phyloP scores from a whole-genome alignment of 2,113 vertebrate species.

The Sterna hirundo region DNA sequence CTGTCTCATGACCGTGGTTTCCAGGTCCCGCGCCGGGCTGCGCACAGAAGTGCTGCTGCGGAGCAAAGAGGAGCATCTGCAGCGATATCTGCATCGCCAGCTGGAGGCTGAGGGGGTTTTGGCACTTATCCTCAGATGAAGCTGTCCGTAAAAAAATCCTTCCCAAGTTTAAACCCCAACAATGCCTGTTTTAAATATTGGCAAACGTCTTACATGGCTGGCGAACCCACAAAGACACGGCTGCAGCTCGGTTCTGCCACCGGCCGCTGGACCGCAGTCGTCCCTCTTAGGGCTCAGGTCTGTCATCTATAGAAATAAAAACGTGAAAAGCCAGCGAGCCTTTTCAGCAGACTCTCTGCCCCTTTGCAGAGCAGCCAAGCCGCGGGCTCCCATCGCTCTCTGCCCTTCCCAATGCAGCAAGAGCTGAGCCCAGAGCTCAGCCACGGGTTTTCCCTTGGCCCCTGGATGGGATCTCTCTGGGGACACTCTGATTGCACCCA shows the following conservation, averaged over 20 bases:
- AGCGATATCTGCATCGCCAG: neutral
- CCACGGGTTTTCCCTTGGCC: neutral
- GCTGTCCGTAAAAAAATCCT: neutral
- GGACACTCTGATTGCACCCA: neutral
- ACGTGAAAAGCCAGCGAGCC: neutral
- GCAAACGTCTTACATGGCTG: neutral
- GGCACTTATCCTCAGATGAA: neutral
- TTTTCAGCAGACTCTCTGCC: neutral
- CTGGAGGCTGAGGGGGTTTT: neutral
- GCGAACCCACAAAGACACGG: neutral
- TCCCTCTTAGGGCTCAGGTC: neutral
- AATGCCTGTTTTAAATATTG: neutral
- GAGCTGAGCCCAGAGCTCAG: accelerated
- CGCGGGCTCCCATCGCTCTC: accelerated
- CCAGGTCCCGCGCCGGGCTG: neutral
- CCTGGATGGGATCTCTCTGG: neutral
- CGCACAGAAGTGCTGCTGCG: neutral
- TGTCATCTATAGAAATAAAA: neutral
- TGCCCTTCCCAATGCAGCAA: accelerated
- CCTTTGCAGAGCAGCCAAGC: neutral
- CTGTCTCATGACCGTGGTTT: too few species aligned
- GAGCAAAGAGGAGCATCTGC: neutral
- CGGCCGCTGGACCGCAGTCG: neutral
- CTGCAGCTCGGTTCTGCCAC: neutral
- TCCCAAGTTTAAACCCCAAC: neutral